Percentiles rank a stretch among this genome's conserved stretches.
phyloP scores from a whole-genome alignment of 1,140 invertebrate genomes.

The Coenobita brevimanus region DNA sequence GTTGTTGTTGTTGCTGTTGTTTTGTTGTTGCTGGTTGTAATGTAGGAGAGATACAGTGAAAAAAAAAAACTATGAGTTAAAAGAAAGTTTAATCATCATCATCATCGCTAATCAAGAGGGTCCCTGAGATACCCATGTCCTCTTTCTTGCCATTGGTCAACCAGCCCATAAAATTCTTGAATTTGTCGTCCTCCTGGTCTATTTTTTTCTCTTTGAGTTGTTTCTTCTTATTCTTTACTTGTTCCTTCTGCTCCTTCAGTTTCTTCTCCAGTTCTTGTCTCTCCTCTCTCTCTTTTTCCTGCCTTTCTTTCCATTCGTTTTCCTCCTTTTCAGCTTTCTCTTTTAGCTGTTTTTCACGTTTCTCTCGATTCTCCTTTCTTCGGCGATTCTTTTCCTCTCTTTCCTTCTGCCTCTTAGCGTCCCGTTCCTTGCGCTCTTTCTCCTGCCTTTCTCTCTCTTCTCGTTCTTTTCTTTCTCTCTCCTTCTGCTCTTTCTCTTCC shows the following conservation, averaged over 20 bases:
- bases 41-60: no score
- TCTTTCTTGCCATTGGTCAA: constrained; percentile 22
- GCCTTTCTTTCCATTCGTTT: background rate
- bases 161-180: constrained; percentile 34
- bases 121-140: constrained; percentile 18
- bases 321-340: constrained; percentile 24
- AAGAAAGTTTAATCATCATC: no score
- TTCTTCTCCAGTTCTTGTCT: constrained; percentile 13
- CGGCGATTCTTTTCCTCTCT: no score
- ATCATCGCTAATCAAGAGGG: constrained; percentile 9
- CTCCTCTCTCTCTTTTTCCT: constrained; percentile 12
- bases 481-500: background rate
- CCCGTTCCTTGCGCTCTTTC: background rate
- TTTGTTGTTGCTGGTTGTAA: no score
- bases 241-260: constrained; percentile 11
- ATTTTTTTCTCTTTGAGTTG: background rate
- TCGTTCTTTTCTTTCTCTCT: background rate
- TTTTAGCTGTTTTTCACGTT: background rate
- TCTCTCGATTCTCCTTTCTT: background rate
- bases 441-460: background rate
- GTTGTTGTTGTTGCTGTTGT: no score
- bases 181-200: background rate
- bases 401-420: background rate
- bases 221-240: constrained; percentile 18
- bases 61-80: no score